Base-by-base conservation (phyloP, 2,888 invertebrate species). In the Rhabditoides inermis region DNA sequence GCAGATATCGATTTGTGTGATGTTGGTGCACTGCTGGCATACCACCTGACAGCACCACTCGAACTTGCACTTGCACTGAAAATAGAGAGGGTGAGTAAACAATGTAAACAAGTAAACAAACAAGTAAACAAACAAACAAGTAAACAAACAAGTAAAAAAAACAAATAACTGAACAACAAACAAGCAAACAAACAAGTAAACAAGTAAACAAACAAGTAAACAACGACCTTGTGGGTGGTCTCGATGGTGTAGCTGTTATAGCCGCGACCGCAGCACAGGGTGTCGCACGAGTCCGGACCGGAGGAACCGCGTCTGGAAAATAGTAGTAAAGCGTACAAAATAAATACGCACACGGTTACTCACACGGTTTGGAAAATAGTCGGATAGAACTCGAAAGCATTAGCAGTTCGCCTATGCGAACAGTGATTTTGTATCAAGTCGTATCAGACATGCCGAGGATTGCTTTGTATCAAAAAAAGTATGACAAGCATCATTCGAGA, bases 41-140 rank as follows among this genome's bases (percentile, higher is more conserved):
- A 70, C 67, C 12, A 76, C 76, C 53, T 72, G 60, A 52, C 76
- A 76, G 55, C 76, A 76, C 76, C 76, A 76, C 46, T 65, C 53
- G 51, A 70, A 70, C 49, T 63, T 62, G 55, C 71, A 71, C 45
- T 66, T 63, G 44, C 63, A 69, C 26, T 4, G 27, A 47, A 15
- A 2, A 37, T 26, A 12, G 15, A 6, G 15, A 39, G 15, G 28
- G 27, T 1, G n/a, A 20, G 41, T 3, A 30, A 30, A n/a, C n/a
- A n/a, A n/a, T n/a, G n/a, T 10, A 7, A n/a, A n/a, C n/a, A n/a
- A n/a, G n/a, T n/a, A n/a, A n/a, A n/a, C n/a, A n/a, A n/a, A n/a
- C n/a, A n/a, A n/a, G n/a, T n/a, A n/a, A n/a, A n/a, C n/a, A n/a
- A n/a, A n/a, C n/a, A n/a, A n/a, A n/a, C n/a, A n/a, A n/a, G n/a